Percentiles rank a stretch among this genome's conserved stretches.
Conservation (phyloP, 2,797 vertebrate genomes). For the Helicolenus hilgendorfi region DNA sequence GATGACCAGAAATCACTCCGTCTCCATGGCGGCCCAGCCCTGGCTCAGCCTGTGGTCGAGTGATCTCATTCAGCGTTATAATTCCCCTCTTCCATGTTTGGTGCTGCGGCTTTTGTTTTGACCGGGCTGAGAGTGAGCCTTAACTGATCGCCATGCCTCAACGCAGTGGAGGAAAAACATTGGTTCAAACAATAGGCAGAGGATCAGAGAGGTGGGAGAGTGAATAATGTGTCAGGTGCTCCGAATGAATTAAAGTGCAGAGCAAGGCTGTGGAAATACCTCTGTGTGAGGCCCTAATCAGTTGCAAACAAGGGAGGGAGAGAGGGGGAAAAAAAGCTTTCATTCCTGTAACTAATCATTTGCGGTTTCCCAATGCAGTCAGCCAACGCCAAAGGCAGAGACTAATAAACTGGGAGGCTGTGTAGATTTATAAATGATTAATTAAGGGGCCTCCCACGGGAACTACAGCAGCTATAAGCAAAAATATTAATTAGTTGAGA, state of each 20-base stretch:
- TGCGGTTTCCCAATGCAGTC: slow-evolving; percentile 92
- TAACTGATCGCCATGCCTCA: slow-evolving; percentile 77
- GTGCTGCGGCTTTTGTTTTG: slow-evolving; percentile 76
- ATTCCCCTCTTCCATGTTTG: slow-evolving; percentile 78
- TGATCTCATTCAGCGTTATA: slow-evolving; percentile 69
- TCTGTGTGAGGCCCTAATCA: slow-evolving; percentile 91
- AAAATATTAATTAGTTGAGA: slow-evolving; percentile 94
- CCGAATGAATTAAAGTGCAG: slow-evolving; percentile 87
- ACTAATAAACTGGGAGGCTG: slow-evolving; percentile 93
- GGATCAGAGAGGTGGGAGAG: slow-evolving; percentile 81
- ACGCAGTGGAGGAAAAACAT: slow-evolving; percentile 70
- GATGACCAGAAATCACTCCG: slow-evolving; percentile 70
- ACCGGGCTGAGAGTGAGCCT: slow-evolving; percentile 60
- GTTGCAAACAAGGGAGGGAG: slow-evolving; percentile 86
- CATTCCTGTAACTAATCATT: slow-evolving; percentile 93
- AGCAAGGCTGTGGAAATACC: slow-evolving; percentile 85
- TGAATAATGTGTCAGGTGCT: slow-evolving; percentile 88
- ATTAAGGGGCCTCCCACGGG: slow-evolving; percentile 91
- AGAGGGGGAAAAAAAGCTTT: slow-evolving; percentile 74
- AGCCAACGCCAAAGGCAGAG: slow-evolving; percentile 91
- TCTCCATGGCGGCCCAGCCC: slow-evolving; percentile 30
- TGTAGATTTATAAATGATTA: slow-evolving; percentile 95
- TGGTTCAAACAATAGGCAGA: slow-evolving; percentile 82
- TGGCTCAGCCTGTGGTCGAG: slow-evolving; percentile 63
- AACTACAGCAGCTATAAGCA: slow-evolving; percentile 91